Conservation (phyloP, 2,797 vertebrate genomes). For the Centroberyx gerrardi region DNA sequence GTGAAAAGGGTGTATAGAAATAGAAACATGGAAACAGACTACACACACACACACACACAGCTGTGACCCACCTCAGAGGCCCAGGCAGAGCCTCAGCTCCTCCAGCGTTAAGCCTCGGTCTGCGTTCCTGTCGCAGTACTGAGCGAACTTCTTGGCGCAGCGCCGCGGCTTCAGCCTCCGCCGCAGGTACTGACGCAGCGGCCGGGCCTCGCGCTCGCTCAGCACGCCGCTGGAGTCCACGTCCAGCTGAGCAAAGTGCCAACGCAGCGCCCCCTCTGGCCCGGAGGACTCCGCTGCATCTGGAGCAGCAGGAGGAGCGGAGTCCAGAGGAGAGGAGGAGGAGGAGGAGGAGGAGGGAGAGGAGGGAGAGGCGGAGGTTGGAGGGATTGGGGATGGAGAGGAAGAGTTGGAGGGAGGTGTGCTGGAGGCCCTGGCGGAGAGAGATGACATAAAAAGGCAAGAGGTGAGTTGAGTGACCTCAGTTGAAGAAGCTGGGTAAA, state of each 20-base stretch:
- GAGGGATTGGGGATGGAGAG: conserved; percentile 6
- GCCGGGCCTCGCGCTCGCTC: conserved; percentile 73
- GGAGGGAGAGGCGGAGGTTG: neutral
- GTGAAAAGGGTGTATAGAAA: no score
- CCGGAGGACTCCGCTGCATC: conserved; percentile 1
- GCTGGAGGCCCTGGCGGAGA: conserved; percentile 19
- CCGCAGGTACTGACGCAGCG: conserved; percentile 72
- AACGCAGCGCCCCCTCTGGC: conserved; percentile 63
- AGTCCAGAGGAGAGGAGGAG: neutral
- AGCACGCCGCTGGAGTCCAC: conserved; percentile 72
- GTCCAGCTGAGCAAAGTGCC: conserved; percentile 75
- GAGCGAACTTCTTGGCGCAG: conserved; percentile 77
- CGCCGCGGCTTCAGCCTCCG: conserved; percentile 67
- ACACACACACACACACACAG: neutral
- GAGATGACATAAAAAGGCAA: conserved; percentile 9
- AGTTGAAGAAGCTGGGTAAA: neutral
- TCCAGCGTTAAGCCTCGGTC: conserved; percentile 71
- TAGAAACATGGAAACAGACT: no score
- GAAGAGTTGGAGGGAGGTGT: neutral
- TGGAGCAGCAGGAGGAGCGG: neutral
- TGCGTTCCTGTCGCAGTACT: conserved; percentile 75
- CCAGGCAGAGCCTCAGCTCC: conserved; percentile 76
- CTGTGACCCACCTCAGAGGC: conserved; percentile 45
- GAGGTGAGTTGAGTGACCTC: neutral
- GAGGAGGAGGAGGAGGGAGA: conserved; percentile 3